These are phyloP conservation scores for Brachyptera risi DNA, from an alignment of 2,888 invertebrate species.

Conservation along the genomic window DNA sequence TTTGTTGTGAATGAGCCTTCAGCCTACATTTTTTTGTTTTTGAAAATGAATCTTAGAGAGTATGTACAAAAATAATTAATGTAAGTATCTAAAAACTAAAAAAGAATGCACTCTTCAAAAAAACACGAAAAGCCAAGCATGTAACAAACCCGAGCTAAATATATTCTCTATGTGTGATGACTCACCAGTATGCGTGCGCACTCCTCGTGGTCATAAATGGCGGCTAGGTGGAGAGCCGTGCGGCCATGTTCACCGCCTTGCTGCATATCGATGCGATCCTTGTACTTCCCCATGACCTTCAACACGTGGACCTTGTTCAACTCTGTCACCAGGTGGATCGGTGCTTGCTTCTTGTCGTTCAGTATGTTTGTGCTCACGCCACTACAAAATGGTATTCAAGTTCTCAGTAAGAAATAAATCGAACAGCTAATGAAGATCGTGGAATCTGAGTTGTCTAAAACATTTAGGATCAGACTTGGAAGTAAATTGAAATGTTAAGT, in stretches of 20 bases:
- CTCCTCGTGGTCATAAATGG: conserved; percentile 76
- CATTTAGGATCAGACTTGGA: too few species aligned
- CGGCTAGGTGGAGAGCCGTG: conserved; percentile 79
- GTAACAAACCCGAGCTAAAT: too few species aligned
- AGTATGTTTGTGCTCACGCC: conserved; percentile 63
- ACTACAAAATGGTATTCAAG: conserved; percentile 52
- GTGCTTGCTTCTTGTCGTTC: conserved; percentile 74
- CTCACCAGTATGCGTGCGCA: conserved; percentile 75
- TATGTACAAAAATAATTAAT: neutral
- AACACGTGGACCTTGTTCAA: conserved; percentile 68
- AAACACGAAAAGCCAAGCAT: too few species aligned
- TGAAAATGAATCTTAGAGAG: too few species aligned
- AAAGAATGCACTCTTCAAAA: too few species aligned
- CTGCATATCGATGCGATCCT: conserved; percentile 65
- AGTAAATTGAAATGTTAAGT: too few species aligned
- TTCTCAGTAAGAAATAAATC: too few species aligned
- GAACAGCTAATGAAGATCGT: too few species aligned
- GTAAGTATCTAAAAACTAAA: neutral
- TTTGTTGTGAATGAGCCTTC: too few species aligned
- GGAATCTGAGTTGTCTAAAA: too few species aligned
- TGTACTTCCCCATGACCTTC: conserved; percentile 64
- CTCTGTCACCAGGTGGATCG: conserved; percentile 76
- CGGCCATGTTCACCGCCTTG: conserved; percentile 75
- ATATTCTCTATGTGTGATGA: too few species aligned
- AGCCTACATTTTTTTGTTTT: too few species aligned